A percentile compares a stretch with the other conserved stretches of the same genome.
phyloP scores from a whole-genome alignment of 2,888 invertebrate species.

The Cerceris rybyensis region DNA sequence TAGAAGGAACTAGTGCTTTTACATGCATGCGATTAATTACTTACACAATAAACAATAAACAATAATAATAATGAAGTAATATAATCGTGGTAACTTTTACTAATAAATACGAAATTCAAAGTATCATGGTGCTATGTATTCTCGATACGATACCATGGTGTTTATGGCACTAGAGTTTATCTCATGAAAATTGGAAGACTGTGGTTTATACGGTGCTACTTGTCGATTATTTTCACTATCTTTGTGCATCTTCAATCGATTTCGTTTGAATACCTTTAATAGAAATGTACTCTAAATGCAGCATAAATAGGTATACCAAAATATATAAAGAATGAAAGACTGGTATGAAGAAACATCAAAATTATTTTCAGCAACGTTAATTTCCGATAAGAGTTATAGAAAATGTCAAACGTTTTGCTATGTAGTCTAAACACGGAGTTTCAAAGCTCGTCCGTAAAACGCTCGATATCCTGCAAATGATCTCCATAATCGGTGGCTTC shows the following conservation, averaged over 20 bases:
- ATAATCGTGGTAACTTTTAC: constrained; percentile 38
- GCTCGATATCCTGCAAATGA: constrained; percentile 90
- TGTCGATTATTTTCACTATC: constrained; percentile 28
- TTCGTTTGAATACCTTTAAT: constrained; percentile 2
- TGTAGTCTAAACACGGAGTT: background rate
- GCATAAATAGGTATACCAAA: constrained; percentile 45
- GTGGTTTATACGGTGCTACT: constrained; percentile 36
- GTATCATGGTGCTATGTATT: constrained; percentile 16
- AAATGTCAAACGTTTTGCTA: constrained; percentile 26
- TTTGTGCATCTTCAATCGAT: constrained; percentile 39
- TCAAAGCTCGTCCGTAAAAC: constrained; percentile 90
- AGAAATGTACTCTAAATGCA: constrained; percentile 40
- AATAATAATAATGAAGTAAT: constrained; percentile 27
- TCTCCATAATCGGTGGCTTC: constrained; percentile 95
- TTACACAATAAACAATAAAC: constrained; percentile 35
- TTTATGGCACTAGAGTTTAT: constrained; percentile 59
- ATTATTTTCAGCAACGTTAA: constrained; percentile 39
- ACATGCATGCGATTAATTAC: constrained; percentile 7
- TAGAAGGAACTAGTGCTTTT: constrained; percentile 19
- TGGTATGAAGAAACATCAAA: constrained; percentile 39
- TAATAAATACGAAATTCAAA: constrained; percentile 32
- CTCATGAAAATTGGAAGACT: constrained; percentile 65
- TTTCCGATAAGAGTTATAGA: constrained; percentile 33
- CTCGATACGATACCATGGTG: constrained; percentile 17
- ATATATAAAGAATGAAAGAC: constrained; percentile 28